Conservation (phyloP, 2,888 invertebrate genomes). For the Hydropsyche betteni region DNA sequence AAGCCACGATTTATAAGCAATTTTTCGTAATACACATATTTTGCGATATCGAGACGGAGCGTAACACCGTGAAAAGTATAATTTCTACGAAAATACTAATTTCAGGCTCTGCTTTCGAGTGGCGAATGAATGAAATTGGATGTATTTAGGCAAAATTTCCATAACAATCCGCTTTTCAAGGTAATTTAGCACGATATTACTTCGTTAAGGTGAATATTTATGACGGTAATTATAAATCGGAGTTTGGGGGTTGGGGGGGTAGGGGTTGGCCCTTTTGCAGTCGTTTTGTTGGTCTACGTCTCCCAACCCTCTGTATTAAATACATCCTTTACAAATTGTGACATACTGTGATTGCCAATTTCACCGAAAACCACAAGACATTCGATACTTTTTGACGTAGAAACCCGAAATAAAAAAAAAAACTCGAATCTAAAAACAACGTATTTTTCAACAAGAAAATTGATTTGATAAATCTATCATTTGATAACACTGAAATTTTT, state of each 20-base stretch:
- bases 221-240: constrained; percentile 31
- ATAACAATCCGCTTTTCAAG: constrained; percentile 32
- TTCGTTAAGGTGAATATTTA: constrained; percentile 33
- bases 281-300: constrained; percentile 6
- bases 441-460: too few species aligned
- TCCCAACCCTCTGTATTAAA: background rate
- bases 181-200: constrained; percentile 33
- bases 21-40: too few species aligned
- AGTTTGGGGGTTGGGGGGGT: background rate
- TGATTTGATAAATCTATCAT: too few species aligned
- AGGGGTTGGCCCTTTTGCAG: background rate
- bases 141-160: constrained; percentile 30
- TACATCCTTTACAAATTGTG: background rate
- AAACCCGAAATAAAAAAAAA: too few species aligned
- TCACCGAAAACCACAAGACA: too few species aligned
- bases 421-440: too few species aligned
- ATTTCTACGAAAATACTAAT: constrained; percentile 25
- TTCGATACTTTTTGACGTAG: too few species aligned
- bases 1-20: too few species aligned
- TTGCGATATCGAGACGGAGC: background rate
- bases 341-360: too few species aligned
- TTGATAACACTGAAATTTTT: too few species aligned
- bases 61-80: constrained; percentile 10
- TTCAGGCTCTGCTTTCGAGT: constrained; percentile 3
- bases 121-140: constrained; percentile 16